Base-by-base conservation (phyloP, 2,113 vertebrate species). In the Gnathochromis pfefferi region DNA sequence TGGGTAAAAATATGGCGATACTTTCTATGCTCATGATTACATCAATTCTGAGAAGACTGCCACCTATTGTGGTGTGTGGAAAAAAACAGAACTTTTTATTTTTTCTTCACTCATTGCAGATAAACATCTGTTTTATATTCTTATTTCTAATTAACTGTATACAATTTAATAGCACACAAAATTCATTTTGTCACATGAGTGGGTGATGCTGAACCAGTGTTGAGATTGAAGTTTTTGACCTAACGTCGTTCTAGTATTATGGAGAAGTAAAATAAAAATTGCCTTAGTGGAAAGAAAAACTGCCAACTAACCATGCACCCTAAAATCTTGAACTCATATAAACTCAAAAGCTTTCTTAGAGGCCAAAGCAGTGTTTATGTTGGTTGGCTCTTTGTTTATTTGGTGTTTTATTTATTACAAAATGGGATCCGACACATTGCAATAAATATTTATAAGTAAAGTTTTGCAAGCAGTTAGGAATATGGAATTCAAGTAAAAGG, bases 91-190 rank as follows among this genome's bases (percentile, higher is more conserved):
- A 14, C 35, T 53, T 82, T 81, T 86, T 12, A 17, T 40, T 7
- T 26, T 68, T 40, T 68, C 13, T 73, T 57, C 8, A 38, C 35
- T 54, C 33, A 47, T 10, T 83, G 49, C 49, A 42, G 86, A 88
- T 78, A 89, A 92, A 87, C 90, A 92, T 88, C 87, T 91, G 85
- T 55, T 93, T 88, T 83, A 87, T 73, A 88, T 88, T 85, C 31
- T 65, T 70, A 79, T 89, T 82, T 68, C 84, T 87, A 85, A 91
- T 92, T 91, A 85, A 63, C 55, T 82, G 51, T 42, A 85, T 84
- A 68, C 87, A 75, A 57, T 86, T 78, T 84, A 93, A 92, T 93
- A 91, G 68, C 84, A 90, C 87, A 81, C 86, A 85, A 54, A 70
- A 82, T 75, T 83, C 60, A 85, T 90, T 92, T 83, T 80, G 49